phyloP scores from a whole-genome alignment of 2,888 invertebrate genomes.

The Leptinotarsa juncta region DNA sequence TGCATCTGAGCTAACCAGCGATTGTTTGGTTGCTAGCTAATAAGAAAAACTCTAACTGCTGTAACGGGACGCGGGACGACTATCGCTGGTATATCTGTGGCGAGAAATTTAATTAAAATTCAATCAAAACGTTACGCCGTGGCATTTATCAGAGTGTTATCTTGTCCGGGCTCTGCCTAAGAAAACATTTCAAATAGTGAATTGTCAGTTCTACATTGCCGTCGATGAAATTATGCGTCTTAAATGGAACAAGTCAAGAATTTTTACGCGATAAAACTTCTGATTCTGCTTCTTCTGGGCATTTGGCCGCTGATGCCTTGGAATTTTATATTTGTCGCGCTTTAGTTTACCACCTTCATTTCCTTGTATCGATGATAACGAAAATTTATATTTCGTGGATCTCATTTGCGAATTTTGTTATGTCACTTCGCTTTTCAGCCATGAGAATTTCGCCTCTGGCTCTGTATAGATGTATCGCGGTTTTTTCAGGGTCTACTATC shows the following conservation, averaged over 20 bases:
- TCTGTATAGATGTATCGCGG: no score
- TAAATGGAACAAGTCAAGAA: conserved; percentile 56
- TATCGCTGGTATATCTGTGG: conserved; percentile 62
- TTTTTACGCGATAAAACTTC: conserved; percentile 47
- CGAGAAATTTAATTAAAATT: conserved; percentile 67
- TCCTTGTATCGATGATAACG: conserved; percentile 52
- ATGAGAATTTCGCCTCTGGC: no score
- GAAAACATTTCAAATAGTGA: conserved; percentile 67
- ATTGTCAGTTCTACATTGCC: conserved; percentile 62
- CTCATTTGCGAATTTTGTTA: conserved; percentile 33
- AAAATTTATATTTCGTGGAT: conserved; percentile 40
- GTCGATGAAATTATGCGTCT: conserved; percentile 60
- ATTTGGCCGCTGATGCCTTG: conserved; percentile 58
- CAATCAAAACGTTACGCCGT: conserved; percentile 64
- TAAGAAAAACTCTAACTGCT: conserved; percentile 65
- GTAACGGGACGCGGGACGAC: conserved; percentile 57
- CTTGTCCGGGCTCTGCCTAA: conserved; percentile 63
- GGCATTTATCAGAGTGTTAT: conserved; percentile 62
- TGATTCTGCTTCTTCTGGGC: conserved; percentile 48
- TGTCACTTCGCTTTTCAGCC: background rate
- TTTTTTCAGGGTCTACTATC: no score
- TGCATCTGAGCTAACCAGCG: conserved; percentile 64
- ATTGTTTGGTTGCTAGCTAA: conserved; percentile 64
- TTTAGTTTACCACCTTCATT: conserved; percentile 60
- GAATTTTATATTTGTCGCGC: conserved; percentile 51